Conservation (phyloP, 2,888 invertebrate genomes). For the Anodontia alba region DNA sequence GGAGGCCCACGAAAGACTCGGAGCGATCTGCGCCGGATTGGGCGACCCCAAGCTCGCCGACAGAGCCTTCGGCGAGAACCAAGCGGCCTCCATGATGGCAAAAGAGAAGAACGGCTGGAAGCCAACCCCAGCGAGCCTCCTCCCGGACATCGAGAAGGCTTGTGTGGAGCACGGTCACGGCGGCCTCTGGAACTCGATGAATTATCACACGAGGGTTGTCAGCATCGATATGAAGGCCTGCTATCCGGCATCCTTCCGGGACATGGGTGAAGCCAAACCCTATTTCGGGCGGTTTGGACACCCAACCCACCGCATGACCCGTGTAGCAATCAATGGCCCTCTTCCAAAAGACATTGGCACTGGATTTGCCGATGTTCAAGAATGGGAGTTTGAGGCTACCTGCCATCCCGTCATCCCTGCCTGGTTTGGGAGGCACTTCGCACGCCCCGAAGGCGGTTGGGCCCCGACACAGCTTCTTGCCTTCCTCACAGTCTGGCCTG, state of each 20-base stretch:
- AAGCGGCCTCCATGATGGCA: neutral
- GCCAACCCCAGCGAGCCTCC: neutral
- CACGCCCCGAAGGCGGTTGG: neutral
- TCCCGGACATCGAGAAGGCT: neutral
- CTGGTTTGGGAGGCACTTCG: neutral
- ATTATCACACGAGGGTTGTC: neutral
- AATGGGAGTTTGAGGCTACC: neutral
- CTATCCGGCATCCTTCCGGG: neutral
- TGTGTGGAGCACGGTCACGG: neutral
- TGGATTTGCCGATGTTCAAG: neutral
- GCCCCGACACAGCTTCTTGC: neutral
- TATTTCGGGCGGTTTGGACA: slow-evolving; percentile 33
- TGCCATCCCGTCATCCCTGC: neutral
- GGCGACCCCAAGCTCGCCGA: neutral
- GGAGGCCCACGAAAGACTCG: neutral
- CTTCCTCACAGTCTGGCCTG: neutral
- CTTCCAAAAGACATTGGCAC: neutral
- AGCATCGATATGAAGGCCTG: neutral
- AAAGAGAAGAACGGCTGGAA: neutral
- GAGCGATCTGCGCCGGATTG: neutral
- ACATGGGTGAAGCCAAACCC: slow-evolving; percentile 17
- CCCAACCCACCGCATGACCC: slow-evolving; percentile 6
- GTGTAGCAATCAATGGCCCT: neutral
- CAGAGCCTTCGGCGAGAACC: slow-evolving; percentile 6
- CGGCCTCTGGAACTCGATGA: neutral